A percentile compares a stretch with the other conserved stretches of the same genome.
These are phyloP conservation scores for Lycocorax pyrrhopterus DNA, from an alignment of 2,113 vertebrate genomes.

Conservation along the genomic window DNA sequence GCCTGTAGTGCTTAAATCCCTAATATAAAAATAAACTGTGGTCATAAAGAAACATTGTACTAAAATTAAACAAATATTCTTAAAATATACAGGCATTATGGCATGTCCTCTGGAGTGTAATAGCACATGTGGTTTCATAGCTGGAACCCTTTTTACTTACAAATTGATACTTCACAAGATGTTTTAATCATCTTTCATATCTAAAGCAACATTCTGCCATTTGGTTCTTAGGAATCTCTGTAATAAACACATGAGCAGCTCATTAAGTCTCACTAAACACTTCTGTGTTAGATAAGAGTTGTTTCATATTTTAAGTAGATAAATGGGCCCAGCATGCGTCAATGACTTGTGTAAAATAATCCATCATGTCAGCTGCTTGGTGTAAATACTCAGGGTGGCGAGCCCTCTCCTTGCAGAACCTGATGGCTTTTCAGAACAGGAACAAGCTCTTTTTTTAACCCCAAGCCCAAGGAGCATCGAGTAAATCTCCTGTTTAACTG, in stretches of 20 bases:
- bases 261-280: conserved; percentile 34
- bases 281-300: neutral
- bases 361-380: neutral
- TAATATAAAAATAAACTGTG: neutral
- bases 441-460: neutral
- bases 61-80: neutral
- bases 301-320: conserved; percentile 16
- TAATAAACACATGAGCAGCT: conserved; percentile 28
- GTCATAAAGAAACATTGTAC: neutral
- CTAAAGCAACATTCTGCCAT: neutral
- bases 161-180: neutral
- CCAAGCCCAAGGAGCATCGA: neutral
- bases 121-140: neutral
- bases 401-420: neutral
- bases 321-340: neutral
- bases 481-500: conserved; percentile 28
- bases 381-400: neutral
- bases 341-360: neutral
- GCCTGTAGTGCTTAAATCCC: neutral
- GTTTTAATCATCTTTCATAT: conserved; percentile 16
- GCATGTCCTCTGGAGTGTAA: neutral
- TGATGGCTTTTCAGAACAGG: neutral
- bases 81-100: neutral
- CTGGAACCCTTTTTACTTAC: neutral
- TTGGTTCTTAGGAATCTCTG: neutral